These are phyloP conservation scores for Triplophysa siluroides DNA, from an alignment of 2,113 vertebrate species.

Conservation along the genomic window DNA sequence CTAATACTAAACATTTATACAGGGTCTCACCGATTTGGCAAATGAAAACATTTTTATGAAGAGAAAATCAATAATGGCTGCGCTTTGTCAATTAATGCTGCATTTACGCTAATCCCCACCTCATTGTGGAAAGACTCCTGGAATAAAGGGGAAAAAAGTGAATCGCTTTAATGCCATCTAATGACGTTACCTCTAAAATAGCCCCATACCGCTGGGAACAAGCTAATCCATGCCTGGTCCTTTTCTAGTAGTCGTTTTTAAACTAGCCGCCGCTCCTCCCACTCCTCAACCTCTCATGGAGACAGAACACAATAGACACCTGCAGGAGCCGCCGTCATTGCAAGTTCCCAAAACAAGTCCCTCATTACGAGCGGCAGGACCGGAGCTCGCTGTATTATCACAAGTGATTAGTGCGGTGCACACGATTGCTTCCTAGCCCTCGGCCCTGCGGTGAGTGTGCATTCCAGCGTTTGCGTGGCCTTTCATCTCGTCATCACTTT, in stretches of 20 bases:
- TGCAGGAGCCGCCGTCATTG: slow-evolving; percentile 58
- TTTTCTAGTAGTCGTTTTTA: slow-evolving; percentile 63
- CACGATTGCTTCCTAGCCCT: slow-evolving; percentile 68
- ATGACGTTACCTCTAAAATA: slow-evolving; percentile 75
- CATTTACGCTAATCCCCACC: slow-evolving; percentile 66
- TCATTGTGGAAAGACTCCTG: slow-evolving; percentile 54
- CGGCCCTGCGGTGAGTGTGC: slow-evolving; percentile 23
- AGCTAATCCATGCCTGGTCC: slow-evolving; percentile 74
- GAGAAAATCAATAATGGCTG: slow-evolving; percentile 53
- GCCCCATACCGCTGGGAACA: slow-evolving; percentile 81
- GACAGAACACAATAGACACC: slow-evolving; percentile 68
- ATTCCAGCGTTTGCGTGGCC: slow-evolving; percentile 38
- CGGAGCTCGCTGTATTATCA: slow-evolving; percentile 62
- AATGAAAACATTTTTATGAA: slow-evolving; percentile 66
- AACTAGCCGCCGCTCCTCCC: slow-evolving; percentile 58
- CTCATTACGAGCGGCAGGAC: slow-evolving; percentile 63
- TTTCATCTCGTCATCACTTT: slow-evolving; percentile 37
- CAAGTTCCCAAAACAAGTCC: slow-evolving; percentile 63
- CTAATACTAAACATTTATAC: slow-evolving; percentile 35
- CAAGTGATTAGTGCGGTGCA: slow-evolving; percentile 69
- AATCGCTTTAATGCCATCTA: slow-evolving; percentile 72
- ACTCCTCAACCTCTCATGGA: slow-evolving; percentile 68
- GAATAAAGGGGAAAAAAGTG: slow-evolving; percentile 63
- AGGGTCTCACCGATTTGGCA: slow-evolving; percentile 55
- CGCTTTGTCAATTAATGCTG: slow-evolving; percentile 68